Conservation (phyloP, 2,797 vertebrate species). For the Eospalax fontanierii region DNA sequence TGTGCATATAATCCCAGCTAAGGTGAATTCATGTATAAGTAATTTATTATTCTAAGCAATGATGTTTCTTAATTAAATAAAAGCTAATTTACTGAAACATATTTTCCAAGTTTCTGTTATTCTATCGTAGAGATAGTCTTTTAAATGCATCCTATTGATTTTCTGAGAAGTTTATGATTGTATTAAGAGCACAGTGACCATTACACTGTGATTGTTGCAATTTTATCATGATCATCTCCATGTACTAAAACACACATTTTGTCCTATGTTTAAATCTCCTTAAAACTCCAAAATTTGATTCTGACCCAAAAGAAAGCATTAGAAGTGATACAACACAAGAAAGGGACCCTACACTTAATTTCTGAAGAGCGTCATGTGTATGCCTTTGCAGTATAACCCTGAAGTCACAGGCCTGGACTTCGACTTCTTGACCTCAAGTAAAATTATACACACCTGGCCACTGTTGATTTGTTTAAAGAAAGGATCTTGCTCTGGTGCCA, state of each 20-base stretch:
- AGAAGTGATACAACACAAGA: neutral
- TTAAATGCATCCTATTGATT: no score
- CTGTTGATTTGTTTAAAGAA: neutral
- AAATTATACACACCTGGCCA: neutral
- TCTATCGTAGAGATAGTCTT: no score
- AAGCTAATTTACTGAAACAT: conserved; percentile 1
- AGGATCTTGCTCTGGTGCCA: neutral
- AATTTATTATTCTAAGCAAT: neutral
- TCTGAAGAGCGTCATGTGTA: neutral
- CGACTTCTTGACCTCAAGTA: neutral
- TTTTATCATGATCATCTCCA: neutral
- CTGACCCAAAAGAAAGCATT: neutral
- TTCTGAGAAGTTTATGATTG: no score
- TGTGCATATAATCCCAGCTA: no score
- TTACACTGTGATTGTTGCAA: neutral
- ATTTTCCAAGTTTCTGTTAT: neutral
- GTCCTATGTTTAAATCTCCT: neutral
- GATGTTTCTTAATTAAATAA: neutral
- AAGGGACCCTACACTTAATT: neutral
- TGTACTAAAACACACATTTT: neutral
- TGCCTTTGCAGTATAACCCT: neutral
- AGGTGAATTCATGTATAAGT: neutral
- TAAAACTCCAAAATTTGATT: neutral
- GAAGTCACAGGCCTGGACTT: neutral
- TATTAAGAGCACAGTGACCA: no score